Base-by-base conservation (phyloP, 2,888 invertebrate species). In the Strigamia transsilvanica region DNA sequence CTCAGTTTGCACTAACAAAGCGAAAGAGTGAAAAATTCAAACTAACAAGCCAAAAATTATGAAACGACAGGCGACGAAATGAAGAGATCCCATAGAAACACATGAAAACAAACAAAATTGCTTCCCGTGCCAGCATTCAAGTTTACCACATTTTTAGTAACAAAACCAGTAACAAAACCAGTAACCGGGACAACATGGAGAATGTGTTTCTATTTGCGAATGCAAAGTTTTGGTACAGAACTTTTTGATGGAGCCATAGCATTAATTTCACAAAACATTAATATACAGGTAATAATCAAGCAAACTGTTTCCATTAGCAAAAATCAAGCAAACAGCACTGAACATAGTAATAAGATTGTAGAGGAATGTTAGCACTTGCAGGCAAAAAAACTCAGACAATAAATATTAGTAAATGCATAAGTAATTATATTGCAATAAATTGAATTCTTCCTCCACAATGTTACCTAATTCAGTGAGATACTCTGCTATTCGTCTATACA, bases 311-410 rank as follows among this genome's bases (percentile, higher is more conserved):
- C 95, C 85, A 98, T 97, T 51, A 51, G 51, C 51, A 51, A 51
- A 51, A 51, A 38, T 9, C 61, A 66, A 18, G 21, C 61, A 66
- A 66, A 23, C 61, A 66, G 61, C 61, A 66, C 61, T 66, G 61
- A 66, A 66, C 61, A 66, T 66, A 23, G 61, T 66, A 18, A 66
- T 23, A 66, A 66, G 61, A 66, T 66, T 66, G 61, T 9, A 66
- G 88, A 98, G 98, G 90, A 98, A 95, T 87, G 98, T 95, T 2
- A 98, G 27, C 27, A 27, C 27, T 27, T 27, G 88, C 96, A 97
- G 88, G 98, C 98, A 82, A 98, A 95, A n/a, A 89, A 98, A 98
- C 89, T 98, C 96, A 23, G 98, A 90, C 0, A 97, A 89, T 2
- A 41, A 32, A 78, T 12, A 23, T 78, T 78, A 41, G 82, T 80